Evolutionary conservation across 1,140 invertebrate genomes (phyloP).

Genomic region (Eulimnadia texana): DNA sequence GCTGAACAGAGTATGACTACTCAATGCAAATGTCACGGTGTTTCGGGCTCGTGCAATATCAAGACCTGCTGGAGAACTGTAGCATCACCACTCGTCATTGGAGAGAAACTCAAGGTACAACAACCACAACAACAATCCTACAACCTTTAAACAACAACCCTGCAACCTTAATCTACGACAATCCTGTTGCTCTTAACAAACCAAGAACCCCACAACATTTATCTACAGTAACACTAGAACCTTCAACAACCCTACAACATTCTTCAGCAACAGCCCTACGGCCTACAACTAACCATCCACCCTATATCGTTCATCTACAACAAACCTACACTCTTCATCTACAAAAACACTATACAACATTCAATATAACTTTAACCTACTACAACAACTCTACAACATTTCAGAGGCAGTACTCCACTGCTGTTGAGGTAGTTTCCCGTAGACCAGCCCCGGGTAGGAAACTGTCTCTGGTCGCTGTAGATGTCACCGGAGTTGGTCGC

Average conservation of each 20-base stretch:
- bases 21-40: constrained; percentile 52
- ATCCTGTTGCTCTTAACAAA: too few relatives aligned
- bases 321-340: too few relatives aligned
- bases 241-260: too few relatives aligned
- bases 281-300: too few relatives aligned
- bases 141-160: neutral
- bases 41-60: constrained; percentile 48
- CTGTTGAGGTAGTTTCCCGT: constrained; percentile 22
- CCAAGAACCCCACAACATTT: too few relatives aligned
- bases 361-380: too few relatives aligned
- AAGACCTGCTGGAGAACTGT: constrained; percentile 49
- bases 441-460: constrained; percentile 18
- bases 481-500: neutral
- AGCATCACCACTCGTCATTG: constrained; percentile 23
- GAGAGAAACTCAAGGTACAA: neutral
- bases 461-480: constrained; percentile 22
- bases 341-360: too few relatives aligned
- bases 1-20: constrained; percentile 38
- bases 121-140: neutral
- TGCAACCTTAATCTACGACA: neutral
- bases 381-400: too few relatives aligned
- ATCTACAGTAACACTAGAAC: too few relatives aligned
- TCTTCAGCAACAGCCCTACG: too few relatives aligned
- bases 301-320: too few relatives aligned
- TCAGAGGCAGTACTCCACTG: constrained; percentile 21